These are phyloP conservation scores for Hypena proboscidalis DNA, from an alignment of 2,888 invertebrate species.

Conservation along the genomic window DNA sequence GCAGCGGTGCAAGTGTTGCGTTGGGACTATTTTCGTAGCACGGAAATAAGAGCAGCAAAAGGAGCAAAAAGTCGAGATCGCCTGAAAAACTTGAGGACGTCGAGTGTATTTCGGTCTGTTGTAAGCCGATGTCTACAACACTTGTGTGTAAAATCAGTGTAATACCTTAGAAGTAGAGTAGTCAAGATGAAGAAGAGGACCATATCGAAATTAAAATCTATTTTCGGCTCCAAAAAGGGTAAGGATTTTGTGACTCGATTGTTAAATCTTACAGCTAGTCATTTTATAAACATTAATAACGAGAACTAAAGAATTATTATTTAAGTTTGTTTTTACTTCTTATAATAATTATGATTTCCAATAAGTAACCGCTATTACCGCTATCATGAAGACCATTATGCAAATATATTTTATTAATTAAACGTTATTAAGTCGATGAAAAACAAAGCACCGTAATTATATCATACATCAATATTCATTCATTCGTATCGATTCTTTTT, in stretches of 20 bases:
- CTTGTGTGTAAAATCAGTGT: constrained; percentile 59
- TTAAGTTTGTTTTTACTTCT: no score
- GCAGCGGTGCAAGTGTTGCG: constrained; percentile 80
- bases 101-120: constrained; percentile 79
- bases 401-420: neutral
- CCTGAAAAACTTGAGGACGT: constrained; percentile 82
- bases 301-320: no score
- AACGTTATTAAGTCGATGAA: constrained; percentile 7
- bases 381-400: neutral
- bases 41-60: constrained; percentile 85
- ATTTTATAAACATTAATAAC: no score
- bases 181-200: constrained; percentile 78
- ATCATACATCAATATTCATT: constrained; percentile 32
- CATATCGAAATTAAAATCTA: constrained; percentile 76
- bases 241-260: no score
- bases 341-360: no score
- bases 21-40: constrained; percentile 83
- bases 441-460: constrained; percentile 22
- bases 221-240: constrained; percentile 80
- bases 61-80: constrained; percentile 80
- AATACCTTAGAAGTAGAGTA: constrained; percentile 34
- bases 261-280: neutral
- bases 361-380: neutral
- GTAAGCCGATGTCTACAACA: constrained; percentile 68
- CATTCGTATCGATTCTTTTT: constrained; percentile 29